Conservation (phyloP, 2,797 vertebrate genomes). For the Melanotaenia pygmaea region DNA sequence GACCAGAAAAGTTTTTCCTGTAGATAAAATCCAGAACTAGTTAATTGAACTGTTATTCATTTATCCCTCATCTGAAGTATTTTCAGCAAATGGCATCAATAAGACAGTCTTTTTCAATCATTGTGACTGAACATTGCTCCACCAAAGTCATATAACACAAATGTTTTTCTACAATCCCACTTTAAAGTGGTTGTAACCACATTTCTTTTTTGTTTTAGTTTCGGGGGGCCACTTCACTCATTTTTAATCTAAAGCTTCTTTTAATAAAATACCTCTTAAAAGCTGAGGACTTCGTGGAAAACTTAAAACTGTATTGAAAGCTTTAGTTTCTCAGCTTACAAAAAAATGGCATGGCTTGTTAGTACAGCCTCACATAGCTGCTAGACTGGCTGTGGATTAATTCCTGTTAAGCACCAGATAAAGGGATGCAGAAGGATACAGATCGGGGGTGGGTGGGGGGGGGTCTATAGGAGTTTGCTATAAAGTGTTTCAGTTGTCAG, state of each 20-base stretch:
- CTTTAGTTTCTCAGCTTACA: background rate
- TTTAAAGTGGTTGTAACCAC: slow-evolving; percentile 13
- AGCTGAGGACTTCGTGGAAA: background rate
- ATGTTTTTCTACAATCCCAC: slow-evolving; percentile 1
- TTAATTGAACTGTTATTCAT: slow-evolving; percentile 43
- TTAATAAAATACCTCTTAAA: background rate
- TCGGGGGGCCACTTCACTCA: slow-evolving; percentile 5
- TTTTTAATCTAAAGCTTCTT: background rate
- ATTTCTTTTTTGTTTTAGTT: slow-evolving; percentile 12
- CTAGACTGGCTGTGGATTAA: background rate
- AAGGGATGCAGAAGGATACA: background rate
- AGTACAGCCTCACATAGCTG: background rate
- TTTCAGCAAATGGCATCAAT: slow-evolving; percentile 46
- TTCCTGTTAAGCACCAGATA: background rate
- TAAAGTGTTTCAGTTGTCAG: background rate
- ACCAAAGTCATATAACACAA: slow-evolving; percentile 3
- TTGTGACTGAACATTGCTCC: slow-evolving; percentile 3
- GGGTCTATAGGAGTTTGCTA: no score
- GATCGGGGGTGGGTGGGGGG: background rate
- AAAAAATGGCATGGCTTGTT: background rate
- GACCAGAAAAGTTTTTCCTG: slow-evolving; percentile 38
- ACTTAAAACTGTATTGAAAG: background rate
- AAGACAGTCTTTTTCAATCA: slow-evolving; percentile 37
- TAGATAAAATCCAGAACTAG: slow-evolving; percentile 47
- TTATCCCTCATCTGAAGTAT: slow-evolving; percentile 27